A percentile compares a stretch with the other conserved stretches of the same genome.
These are phyloP conservation scores for Oedothorax gibbosus DNA, from an alignment of 1,140 invertebrate species.

Conservation along the genomic window DNA sequence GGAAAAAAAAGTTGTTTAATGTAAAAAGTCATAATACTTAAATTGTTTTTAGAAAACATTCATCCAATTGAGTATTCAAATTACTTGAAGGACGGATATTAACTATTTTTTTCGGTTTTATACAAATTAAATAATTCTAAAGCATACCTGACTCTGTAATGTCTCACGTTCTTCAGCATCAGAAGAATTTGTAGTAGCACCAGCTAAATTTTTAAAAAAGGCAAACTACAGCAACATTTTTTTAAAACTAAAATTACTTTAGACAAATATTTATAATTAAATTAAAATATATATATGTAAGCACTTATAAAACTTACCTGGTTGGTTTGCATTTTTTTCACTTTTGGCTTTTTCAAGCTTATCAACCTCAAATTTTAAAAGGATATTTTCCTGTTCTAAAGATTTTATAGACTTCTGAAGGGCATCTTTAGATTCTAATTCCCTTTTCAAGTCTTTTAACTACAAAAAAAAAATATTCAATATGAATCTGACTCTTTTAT, in stretches of 20 bases:
- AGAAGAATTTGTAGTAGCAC: not conserved
- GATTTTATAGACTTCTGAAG: not conserved
- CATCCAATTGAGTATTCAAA: too few relatives aligned
- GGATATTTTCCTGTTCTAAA: constrained; percentile 57
- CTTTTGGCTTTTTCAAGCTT: constrained; percentile 35
- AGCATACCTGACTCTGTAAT: constrained; percentile 71
- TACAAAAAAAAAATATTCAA: not conserved
- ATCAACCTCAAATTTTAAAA: constrained; percentile 54
- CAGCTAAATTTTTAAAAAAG: not conserved
- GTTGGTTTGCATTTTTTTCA: constrained; percentile 32
- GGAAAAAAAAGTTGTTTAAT: too few relatives aligned
- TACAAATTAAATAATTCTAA: not conserved
- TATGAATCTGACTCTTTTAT: too few relatives aligned
- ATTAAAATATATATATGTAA: not conserved
- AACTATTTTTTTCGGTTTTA: too few relatives aligned
- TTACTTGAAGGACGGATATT: too few relatives aligned
- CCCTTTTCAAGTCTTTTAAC: not conserved
- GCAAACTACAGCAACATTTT: not conserved
- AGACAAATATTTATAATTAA: not conserved
- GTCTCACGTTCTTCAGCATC: constrained; percentile 72
- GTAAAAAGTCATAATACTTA: too few relatives aligned
- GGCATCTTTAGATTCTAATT: constrained; percentile 14
- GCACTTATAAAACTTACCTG: not conserved
- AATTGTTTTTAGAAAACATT: too few relatives aligned
- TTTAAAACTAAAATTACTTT: not conserved